Percentiles rank a stretch among this genome's conserved stretches.
Conservation (phyloP, 2,113 vertebrate genomes). For the Egretta garzetta region DNA sequence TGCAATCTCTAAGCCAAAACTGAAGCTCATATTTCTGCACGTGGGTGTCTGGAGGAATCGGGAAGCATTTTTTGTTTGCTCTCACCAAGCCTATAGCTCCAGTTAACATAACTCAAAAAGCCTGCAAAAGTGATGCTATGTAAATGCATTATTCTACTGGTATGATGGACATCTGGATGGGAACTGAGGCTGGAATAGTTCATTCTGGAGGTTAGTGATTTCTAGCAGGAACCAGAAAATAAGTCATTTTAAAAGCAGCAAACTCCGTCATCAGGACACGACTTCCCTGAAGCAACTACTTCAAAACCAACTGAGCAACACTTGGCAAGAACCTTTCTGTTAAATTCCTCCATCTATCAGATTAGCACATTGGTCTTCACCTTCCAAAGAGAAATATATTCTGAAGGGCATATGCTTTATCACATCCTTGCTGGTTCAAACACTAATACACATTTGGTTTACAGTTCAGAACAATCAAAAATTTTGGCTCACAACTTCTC, state of each 20-base stretch:
- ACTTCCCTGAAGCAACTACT: not conserved
- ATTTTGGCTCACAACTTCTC: not conserved
- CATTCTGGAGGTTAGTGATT: not conserved
- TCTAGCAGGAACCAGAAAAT: not conserved
- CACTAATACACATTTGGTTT: not conserved
- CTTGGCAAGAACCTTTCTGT: not conserved
- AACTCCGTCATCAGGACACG: not conserved
- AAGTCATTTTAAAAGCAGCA: not conserved
- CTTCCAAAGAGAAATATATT: not conserved
- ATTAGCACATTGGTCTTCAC: not conserved
- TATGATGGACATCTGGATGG: not conserved
- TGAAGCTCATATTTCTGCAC: not conserved
- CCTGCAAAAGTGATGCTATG: not conserved
- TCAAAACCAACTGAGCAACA: not conserved
- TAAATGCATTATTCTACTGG: not conserved
- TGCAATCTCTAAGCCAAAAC: not conserved
- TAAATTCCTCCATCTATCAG: not conserved
- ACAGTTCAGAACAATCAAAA: not conserved
- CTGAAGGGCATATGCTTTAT: not conserved
- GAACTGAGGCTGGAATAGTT: not conserved
- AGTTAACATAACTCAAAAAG: not conserved
- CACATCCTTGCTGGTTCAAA: not conserved
- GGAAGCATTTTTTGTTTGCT: not conserved
- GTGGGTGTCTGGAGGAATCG: not conserved
- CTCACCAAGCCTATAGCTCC: not conserved